phyloP scores from a whole-genome alignment of 2,888 invertebrate genomes.

The Drosophila subsilvestris region DNA sequence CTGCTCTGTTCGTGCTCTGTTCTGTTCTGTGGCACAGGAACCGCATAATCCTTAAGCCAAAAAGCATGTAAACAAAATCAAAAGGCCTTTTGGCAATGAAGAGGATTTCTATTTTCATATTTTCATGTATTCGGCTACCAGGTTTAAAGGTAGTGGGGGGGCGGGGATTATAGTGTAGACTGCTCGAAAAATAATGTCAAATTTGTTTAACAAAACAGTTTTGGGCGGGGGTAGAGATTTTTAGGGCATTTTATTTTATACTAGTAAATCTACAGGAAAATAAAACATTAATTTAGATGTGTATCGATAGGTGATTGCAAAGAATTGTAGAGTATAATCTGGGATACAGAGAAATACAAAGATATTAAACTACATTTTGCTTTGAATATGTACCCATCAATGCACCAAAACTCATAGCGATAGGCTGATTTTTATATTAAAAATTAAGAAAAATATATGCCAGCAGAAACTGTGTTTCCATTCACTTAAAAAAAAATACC shows the following conservation, averaged over 20 bases:
- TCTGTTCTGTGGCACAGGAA: conserved; percentile 12
- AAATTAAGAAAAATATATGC: too few relatives aligned
- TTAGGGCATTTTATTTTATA: neutral
- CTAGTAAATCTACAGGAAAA: accelerated
- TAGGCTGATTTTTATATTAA: too few relatives aligned
- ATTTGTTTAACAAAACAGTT: neutral
- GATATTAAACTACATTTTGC: neutral
- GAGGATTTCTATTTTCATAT: conserved; percentile 12
- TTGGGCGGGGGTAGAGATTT: neutral
- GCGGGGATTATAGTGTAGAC: neutral
- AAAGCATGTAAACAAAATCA: conserved; percentile 47
- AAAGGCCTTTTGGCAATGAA: conserved; percentile 38
- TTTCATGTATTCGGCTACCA: neutral
- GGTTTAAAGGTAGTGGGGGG: neutral
- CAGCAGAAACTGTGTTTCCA: too few relatives aligned
- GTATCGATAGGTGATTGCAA: neutral
- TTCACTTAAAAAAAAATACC: too few relatives aligned
- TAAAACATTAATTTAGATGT: neutral
- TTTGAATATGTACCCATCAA: neutral
- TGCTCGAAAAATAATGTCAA: neutral
- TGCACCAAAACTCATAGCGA: too few relatives aligned
- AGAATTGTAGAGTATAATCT: too few relatives aligned
- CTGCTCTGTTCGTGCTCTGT: conserved; percentile 25
- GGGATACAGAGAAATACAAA: neutral
- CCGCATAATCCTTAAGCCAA: conserved; percentile 64